Percentiles rank a stretch among this genome's conserved stretches.
phyloP scores from a whole-genome alignment of 1,140 invertebrate genomes.

The Patella vulgata region DNA sequence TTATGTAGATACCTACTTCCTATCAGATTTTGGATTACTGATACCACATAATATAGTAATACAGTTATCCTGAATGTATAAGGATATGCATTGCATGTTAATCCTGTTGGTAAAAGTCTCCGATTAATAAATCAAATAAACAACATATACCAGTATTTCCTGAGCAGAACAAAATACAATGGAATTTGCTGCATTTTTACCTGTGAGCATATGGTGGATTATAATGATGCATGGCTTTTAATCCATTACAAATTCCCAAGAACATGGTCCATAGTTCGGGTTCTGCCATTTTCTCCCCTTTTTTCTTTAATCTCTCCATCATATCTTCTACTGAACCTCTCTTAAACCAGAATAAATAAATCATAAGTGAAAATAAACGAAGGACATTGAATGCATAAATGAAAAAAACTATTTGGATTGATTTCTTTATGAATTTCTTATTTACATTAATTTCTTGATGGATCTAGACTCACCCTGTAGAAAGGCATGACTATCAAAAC shows the following conservation, averaged over 20 bases:
- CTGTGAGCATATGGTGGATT: slow-evolving; percentile 81
- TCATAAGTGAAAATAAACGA: not conserved
- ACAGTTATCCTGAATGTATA: too few species aligned
- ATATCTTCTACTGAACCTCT: slow-evolving; percentile 81
- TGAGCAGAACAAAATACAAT: too few species aligned
- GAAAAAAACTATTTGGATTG: not conserved
- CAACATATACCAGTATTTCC: too few species aligned
- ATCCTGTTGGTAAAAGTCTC: too few species aligned
- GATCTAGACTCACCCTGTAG: slow-evolving; percentile 72
- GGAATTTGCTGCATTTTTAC: too few species aligned
- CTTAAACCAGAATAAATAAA: slow-evolving; percentile 62
- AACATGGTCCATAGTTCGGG: slow-evolving; percentile 78
- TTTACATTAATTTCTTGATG: not conserved
- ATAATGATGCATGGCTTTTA: slow-evolving; percentile 79
- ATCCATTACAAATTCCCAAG: slow-evolving; percentile 78
- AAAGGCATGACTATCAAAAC: slow-evolving; percentile 83
- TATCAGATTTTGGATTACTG: too few species aligned
- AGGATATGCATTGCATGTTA: too few species aligned
- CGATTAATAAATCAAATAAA: too few species aligned
- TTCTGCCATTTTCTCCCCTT: slow-evolving; percentile 74
- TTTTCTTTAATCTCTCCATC: slow-evolving; percentile 72
- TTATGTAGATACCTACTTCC: too few species aligned
- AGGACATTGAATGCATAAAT: not conserved
- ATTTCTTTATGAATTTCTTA: not conserved
- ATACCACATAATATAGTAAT: too few species aligned